phyloP scores from a whole-genome alignment of 1,140 invertebrate genomes.

The Oscheius sp. region DNA sequence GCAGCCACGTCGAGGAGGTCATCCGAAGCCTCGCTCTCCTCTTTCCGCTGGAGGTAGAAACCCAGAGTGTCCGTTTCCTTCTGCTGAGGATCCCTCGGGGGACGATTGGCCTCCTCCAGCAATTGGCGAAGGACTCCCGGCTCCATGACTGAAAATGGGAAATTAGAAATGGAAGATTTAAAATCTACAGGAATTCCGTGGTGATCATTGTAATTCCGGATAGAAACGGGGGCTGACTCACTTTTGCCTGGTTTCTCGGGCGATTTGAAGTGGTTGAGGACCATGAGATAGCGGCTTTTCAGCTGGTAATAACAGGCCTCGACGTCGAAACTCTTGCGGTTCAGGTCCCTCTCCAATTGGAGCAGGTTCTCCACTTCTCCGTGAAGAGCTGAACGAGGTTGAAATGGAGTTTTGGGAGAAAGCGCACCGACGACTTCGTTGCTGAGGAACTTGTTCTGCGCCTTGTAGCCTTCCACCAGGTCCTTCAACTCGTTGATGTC shows the following conservation, averaged over 20 bases:
- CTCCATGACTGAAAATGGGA: slow-evolving; percentile 35
- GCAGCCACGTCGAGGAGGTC: slow-evolving; percentile 40
- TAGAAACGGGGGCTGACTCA: slow-evolving; percentile 11
- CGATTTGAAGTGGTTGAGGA: slow-evolving; percentile 46
- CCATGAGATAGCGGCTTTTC: slow-evolving; percentile 45
- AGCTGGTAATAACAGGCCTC: slow-evolving; percentile 43
- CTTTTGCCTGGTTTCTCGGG: slow-evolving; percentile 38
- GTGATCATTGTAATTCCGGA: neutral
- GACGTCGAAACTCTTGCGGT: slow-evolving; percentile 29
- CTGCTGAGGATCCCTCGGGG: slow-evolving; percentile 20
- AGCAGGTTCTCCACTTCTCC: neutral
- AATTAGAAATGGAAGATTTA: neutral
- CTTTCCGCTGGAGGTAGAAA: slow-evolving; percentile 9
- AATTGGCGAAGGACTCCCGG: slow-evolving; percentile 40
- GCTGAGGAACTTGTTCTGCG: slow-evolving; percentile 41
- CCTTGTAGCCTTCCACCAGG: slow-evolving; percentile 40
- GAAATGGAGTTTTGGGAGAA: no score
- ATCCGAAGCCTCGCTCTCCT: neutral
- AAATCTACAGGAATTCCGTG: neutral
- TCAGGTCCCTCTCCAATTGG: neutral
- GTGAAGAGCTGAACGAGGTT: slow-evolving; percentile 28
- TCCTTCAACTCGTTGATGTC: slow-evolving; percentile 41
- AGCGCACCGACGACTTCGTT: slow-evolving; percentile 37
- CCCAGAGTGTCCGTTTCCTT: slow-evolving; percentile 10
- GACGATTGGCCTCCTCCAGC: slow-evolving; percentile 32